Conservation (phyloP, 2,797 vertebrate species). For the Falco biarmicus region DNA sequence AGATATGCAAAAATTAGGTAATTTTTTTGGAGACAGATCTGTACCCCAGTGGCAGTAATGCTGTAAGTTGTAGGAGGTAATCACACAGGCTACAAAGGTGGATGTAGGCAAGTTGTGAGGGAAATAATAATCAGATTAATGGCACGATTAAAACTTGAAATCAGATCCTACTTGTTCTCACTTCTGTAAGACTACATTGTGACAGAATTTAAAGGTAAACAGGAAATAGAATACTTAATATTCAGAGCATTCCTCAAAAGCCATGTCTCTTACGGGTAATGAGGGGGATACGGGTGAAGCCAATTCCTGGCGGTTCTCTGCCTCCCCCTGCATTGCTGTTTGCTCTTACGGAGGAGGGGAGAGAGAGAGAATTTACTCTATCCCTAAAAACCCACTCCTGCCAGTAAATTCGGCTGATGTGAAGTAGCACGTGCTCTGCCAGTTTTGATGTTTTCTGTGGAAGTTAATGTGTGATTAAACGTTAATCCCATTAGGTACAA, state of each 20-base stretch:
- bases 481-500: not conserved
- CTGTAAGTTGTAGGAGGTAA: not conserved
- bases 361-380: not conserved
- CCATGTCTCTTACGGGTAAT: not conserved
- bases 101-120: not conserved
- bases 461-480: not conserved
- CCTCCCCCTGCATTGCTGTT: not conserved
- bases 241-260: not conserved
- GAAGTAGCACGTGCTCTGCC: not conserved
- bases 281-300: not conserved
- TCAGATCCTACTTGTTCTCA: not conserved
- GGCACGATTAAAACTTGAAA: not conserved
- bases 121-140: not conserved
- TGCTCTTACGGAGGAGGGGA: not conserved
- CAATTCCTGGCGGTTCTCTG: not conserved
- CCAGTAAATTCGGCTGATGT: not conserved
- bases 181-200: not conserved
- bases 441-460: not conserved
- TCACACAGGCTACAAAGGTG: not conserved
- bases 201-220: not conserved
- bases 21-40: not conserved
- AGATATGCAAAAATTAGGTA: not conserved
- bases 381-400: not conserved
- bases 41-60: fast-evolving
- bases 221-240: not conserved